Evolutionary conservation across 2,888 invertebrate genomes (phyloP), one percentile per base, ranked within the genome.

Genomic region (Phaedon cochleariae): DNA sequence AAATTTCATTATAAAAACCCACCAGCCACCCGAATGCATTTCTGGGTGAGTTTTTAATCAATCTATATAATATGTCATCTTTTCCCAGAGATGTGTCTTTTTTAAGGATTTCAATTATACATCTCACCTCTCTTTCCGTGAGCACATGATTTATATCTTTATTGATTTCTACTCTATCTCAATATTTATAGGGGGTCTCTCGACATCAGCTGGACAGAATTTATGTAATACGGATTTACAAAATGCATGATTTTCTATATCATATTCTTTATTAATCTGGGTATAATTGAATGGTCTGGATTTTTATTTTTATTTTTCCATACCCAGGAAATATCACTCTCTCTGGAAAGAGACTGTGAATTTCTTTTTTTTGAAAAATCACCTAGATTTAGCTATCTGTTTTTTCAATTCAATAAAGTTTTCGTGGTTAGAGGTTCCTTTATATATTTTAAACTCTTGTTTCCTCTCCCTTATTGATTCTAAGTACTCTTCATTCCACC

Each of bases 41-140:
- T 10, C 4, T 45, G 2, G 55, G 63, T 18, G 49, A 22, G 12
- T 59, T 49, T 49, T 59, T 17, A 17, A 63, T 21, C 37, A 63
- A 31, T 18, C 31, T 9, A 59, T 59, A 62, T 29, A 29, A 46
- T 15, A 51, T 29, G 17, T 31, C 17, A 31, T 63, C 63, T 20
- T 18, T 31, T 9, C 63, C 63, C n/a, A 58, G 58, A 17, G 58
- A 21, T 12, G 48, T 20, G 20, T 58, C 59, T 48, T 58, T n/a
- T n/a, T n/a, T 31, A 31, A 51, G 51, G 15, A 46, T 22, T 3
- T 48, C 48, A 6, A 48, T 10, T 17, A 48, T 48, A 9, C 48
- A 2, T 10, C 18, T 48, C 1, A 48, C 48, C 9, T 48, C 48
- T 48, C 18, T 18, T 48, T 48, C 48, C 1, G 48, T 48, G 20